phyloP scores from a whole-genome alignment of 2,113 vertebrate species.

The Pogona vitticeps region DNA sequence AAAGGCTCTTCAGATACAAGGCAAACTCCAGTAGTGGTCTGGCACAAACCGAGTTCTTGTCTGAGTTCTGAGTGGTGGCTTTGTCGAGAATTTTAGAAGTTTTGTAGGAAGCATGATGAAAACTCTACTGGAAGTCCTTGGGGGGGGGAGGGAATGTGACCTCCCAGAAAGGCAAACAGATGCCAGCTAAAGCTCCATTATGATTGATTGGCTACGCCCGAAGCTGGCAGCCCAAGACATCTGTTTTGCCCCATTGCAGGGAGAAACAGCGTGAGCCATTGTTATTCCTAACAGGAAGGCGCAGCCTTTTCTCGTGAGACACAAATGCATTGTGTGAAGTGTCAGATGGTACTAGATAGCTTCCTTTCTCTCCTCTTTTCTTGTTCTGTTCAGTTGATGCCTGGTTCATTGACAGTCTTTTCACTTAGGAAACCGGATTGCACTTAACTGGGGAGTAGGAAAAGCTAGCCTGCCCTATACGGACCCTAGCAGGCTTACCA shows the following conservation, averaged over 20 bases:
- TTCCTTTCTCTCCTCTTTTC: not conserved
- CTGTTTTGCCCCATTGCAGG: conserved; percentile 47
- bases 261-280: conserved; percentile 19
- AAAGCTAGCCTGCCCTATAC: not conserved
- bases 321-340: conserved; percentile 16
- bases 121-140: conserved; percentile 7
- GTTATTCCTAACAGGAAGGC: conserved; percentile 10
- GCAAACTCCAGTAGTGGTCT: not conserved
- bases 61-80: conserved; percentile 38
- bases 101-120: conserved; percentile 46
- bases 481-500: not conserved
- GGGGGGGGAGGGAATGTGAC: conserved; percentile 43
- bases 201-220: conserved; percentile 67
- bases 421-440: not conserved
- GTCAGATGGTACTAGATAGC: not conserved
- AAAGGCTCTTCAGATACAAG: too few relatives aligned
- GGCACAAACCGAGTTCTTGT: conserved; percentile 12
- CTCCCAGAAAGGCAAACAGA: conserved; percentile 69
- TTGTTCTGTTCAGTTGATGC: not conserved
- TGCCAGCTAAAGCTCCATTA: conserved; percentile 66
- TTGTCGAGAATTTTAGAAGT: conserved; percentile 40
- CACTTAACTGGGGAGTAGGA: not conserved
- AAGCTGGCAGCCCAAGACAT: conserved; percentile 58
- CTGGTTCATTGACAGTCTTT: not conserved
- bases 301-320: conserved; percentile 13